phyloP scores from a whole-genome alignment of 1,140 invertebrate species.

The Drosophila melanica region DNA sequence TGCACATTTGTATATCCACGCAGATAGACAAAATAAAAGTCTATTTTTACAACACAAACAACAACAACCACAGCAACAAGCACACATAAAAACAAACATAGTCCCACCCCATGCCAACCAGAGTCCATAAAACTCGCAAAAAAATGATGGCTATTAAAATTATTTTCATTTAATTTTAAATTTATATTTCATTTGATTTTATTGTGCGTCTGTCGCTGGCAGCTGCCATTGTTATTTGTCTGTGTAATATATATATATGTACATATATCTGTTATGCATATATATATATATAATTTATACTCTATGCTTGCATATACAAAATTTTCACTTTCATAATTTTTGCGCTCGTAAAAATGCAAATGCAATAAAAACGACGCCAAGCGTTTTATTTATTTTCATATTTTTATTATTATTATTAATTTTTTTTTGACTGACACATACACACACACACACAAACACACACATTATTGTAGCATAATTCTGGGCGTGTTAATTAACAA shows the following conservation, averaged over 20 bases:
- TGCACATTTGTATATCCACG: slow-evolving; percentile 29
- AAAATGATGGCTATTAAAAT: slow-evolving; percentile 46
- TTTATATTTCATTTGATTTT: slow-evolving; percentile 69
- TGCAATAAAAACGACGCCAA: slow-evolving; percentile 40
- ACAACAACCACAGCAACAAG: slow-evolving; percentile 32
- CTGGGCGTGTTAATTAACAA: slow-evolving; percentile 63
- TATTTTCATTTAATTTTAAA: slow-evolving; percentile 43
- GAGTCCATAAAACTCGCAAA: slow-evolving; percentile 13
- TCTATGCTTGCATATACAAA: slow-evolving; percentile 9
- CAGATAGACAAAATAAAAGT: slow-evolving; percentile 25
- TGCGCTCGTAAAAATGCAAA: slow-evolving; percentile 67
- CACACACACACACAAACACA: not conserved
- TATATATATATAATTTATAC: no score
- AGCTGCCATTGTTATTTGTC: slow-evolving; percentile 34
- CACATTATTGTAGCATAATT: slow-evolving; percentile 61
- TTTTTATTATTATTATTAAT: no score
- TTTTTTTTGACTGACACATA: no score
- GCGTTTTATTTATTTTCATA: slow-evolving; percentile 16
- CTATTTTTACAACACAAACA: slow-evolving; percentile 43
- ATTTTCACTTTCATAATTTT: slow-evolving; percentile 78
- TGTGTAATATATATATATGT: not conserved
- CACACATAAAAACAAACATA: slow-evolving; percentile 8
- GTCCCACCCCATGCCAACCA: slow-evolving; percentile 11
- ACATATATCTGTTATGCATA: no score
- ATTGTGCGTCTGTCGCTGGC: slow-evolving; percentile 31